These are phyloP conservation scores for Thera britannica DNA, from an alignment of 2,888 invertebrate species.

Conservation along the genomic window DNA sequence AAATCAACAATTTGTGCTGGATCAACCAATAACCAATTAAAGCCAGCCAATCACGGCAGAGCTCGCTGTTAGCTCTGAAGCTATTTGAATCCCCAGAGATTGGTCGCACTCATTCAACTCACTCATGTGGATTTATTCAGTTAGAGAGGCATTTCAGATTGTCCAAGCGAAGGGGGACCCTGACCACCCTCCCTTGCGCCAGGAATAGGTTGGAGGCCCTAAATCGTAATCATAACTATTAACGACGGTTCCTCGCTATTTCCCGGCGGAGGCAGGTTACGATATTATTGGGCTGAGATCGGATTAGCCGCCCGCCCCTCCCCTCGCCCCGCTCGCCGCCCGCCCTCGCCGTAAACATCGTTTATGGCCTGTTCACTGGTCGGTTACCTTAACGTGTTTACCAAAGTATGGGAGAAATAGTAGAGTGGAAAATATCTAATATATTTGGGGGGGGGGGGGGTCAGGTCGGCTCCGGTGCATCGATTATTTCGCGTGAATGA, in stretches of 20 bases:
- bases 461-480: constrained; percentile 14
- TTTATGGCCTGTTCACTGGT: constrained; percentile 29
- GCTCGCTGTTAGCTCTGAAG: not conserved
- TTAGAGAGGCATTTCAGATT: not conserved
- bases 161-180: not conserved
- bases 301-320: constrained; percentile 19
- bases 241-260: constrained; percentile 23
- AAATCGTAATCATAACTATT: constrained; percentile 31
- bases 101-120: not conserved
- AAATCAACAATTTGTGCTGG: not conserved
- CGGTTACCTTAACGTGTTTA: constrained; percentile 32
- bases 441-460: too few species aligned
- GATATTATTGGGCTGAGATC: constrained; percentile 30
- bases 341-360: constrained; percentile 25
- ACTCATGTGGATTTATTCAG: not conserved
- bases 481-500: constrained; percentile 19
- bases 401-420: constrained; percentile 20
- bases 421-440: constrained; percentile 22
- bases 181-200: not conserved
- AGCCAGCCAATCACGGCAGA: not conserved
- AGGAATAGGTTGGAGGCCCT: constrained; percentile 9
- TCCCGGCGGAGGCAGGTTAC: constrained; percentile 28
- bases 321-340: not conserved
- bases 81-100: not conserved
- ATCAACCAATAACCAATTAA: not conserved